Percentiles rank a stretch among this genome's conserved stretches.
Conservation (phyloP, 1,140 invertebrate species). For the Chionoecetes opilio region DNA sequence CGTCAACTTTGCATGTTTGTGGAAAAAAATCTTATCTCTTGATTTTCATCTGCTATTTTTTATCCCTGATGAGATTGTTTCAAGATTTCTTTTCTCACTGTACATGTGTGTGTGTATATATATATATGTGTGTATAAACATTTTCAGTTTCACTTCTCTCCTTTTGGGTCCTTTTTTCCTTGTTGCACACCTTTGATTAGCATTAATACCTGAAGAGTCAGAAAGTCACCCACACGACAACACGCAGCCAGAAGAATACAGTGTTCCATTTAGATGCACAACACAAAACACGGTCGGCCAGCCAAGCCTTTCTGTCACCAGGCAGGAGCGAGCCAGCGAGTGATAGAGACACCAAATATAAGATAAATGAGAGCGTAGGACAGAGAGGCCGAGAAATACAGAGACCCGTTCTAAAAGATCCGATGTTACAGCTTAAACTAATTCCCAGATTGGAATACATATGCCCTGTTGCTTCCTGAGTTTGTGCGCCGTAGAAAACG, state of each 20-base stretch:
- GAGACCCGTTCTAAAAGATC: conserved; percentile 78
- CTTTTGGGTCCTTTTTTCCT: conserved; percentile 23
- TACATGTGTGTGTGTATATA: neutral
- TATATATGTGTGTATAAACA: neutral
- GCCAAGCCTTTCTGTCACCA: neutral
- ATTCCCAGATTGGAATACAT: conserved; percentile 75
- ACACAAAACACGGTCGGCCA: conserved; percentile 4
- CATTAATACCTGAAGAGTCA: conserved; percentile 76
- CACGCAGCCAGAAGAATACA: conserved; percentile 60
- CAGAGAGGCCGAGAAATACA: conserved; percentile 30
- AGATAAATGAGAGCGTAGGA: neutral
- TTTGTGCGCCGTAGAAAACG: conserved; percentile 72
- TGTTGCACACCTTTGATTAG: conserved; percentile 75
- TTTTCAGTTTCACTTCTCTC: conserved; percentile 17
- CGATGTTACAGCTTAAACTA: conserved; percentile 74
- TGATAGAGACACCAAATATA: neutral
- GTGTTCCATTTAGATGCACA: conserved; percentile 72
- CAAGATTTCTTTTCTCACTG: neutral
- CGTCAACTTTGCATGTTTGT: neutral
- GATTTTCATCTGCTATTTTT: neutral
- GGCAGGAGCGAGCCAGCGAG: neutral
- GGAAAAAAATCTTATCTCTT: neutral
- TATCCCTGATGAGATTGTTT: neutral
- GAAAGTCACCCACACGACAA: conserved; percentile 61
- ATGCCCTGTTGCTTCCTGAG: conserved; percentile 79